Conservation (phyloP, 2,113 vertebrate genomes). For the Ochotona princeps region DNA sequence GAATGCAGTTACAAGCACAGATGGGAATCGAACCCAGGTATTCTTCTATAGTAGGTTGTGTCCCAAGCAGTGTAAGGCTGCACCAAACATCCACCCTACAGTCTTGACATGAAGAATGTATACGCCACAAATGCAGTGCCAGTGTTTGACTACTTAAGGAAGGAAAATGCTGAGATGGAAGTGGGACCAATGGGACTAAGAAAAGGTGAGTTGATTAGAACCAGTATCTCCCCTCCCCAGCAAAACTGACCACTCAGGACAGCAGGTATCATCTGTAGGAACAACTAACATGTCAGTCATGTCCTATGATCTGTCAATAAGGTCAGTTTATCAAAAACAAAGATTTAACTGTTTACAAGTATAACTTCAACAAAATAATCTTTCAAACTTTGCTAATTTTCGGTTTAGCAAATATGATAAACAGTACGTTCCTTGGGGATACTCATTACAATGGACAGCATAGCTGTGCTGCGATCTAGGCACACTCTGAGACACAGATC, state of each 20-base stretch:
- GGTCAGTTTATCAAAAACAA: not conserved
- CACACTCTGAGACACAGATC: conserved; percentile 8
- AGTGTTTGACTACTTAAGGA: not conserved
- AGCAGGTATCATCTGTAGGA: not conserved
- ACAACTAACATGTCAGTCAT: not conserved
- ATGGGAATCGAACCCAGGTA: no score
- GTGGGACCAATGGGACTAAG: not conserved
- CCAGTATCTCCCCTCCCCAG: not conserved
- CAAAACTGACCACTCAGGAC: not conserved
- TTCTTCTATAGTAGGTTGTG: no score
- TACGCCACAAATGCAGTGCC: not conserved
- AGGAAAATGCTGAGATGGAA: not conserved
- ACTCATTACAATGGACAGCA: not conserved
- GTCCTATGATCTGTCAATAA: not conserved
- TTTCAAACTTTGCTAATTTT: not conserved
- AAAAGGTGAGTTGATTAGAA: not conserved
- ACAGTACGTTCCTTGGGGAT: not conserved
- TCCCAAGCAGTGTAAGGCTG: no score
- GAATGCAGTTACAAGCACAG: no score
- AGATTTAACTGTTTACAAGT: conserved; percentile 8
- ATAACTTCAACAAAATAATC: not conserved
- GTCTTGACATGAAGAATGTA: not conserved
- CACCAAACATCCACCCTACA: no score
- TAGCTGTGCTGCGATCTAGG: not conserved
- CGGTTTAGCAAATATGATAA: conserved; percentile 16